These are phyloP conservation scores for Acanthisitta chloris DNA, from an alignment of 2,113 vertebrate genomes.

Conservation along the genomic window DNA sequence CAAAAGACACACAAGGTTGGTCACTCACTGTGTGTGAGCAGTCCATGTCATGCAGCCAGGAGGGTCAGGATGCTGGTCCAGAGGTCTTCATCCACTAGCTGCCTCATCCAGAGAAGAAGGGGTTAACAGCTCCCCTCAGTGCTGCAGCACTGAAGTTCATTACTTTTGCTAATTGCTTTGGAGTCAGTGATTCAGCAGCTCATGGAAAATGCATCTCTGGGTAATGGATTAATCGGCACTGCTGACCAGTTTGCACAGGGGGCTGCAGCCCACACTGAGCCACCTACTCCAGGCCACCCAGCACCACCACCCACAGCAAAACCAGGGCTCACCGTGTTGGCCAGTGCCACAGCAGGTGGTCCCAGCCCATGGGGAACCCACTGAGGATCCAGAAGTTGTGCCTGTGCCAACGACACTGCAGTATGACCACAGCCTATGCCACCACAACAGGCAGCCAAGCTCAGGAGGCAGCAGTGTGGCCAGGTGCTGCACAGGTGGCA, in stretches of 20 bases:
- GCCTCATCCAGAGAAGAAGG: background rate
- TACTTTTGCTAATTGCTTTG: conserved; percentile 58
- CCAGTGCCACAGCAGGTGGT: fast-evolving
- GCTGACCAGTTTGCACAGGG: background rate
- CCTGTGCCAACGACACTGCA: no score
- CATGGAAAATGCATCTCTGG: conserved; percentile 23
- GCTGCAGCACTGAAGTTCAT: conserved; percentile 43
- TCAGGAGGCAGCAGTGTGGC: fast-evolving
- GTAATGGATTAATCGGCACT: conserved; percentile 25
- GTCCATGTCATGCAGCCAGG: fast-evolving
- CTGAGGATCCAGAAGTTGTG: background rate
- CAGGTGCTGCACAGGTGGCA: background rate
- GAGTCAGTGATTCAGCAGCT: conserved; percentile 39
- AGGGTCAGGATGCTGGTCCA: fast-evolving
- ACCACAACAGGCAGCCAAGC: fast-evolving
- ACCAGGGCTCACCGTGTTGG: fast-evolving
- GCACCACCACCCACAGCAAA: background rate
- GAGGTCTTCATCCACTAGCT: background rate
- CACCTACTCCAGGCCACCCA: fast-evolving
- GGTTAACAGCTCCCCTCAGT: conserved; percentile 1
- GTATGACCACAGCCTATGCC: fast-evolving
- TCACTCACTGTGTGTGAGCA: background rate
- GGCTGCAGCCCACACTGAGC: fast-evolving
- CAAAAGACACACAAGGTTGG: fast-evolving
- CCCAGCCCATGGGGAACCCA: fast-evolving